Conservation (phyloP, 2,888 invertebrate genomes). For the Protula sp. region DNA sequence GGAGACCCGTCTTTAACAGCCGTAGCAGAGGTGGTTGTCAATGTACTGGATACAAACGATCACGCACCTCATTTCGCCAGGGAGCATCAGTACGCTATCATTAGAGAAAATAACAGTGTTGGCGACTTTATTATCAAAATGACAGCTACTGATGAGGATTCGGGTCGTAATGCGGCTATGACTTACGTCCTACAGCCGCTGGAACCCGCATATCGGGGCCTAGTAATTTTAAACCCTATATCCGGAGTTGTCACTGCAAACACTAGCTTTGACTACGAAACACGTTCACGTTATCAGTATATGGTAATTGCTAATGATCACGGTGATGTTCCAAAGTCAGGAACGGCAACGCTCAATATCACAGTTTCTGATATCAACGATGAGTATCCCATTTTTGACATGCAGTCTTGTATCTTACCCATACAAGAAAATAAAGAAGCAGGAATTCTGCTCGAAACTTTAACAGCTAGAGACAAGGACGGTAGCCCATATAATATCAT, state of each 20-base stretch:
- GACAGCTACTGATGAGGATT: background rate
- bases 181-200: background rate
- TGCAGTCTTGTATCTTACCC: too few relatives aligned
- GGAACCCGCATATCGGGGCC: background rate
- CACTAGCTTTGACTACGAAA: background rate
- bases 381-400: background rate
- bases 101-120: background rate
- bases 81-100: background rate
- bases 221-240: background rate
- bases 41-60: background rate
- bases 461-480: background rate
- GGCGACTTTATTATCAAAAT: background rate
- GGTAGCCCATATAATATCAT: background rate
- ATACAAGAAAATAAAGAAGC: background rate
- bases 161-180: background rate
- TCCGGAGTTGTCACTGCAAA: background rate
- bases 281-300: background rate
- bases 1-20: conserved; percentile 1
- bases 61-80: background rate
- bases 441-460: background rate
- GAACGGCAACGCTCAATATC: background rate
- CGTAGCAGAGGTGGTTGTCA: background rate
- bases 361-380: background rate
- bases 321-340: background rate
- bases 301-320: background rate